Conservation (phyloP, 2,888 invertebrate species). For the Torymus tubicola region DNA sequence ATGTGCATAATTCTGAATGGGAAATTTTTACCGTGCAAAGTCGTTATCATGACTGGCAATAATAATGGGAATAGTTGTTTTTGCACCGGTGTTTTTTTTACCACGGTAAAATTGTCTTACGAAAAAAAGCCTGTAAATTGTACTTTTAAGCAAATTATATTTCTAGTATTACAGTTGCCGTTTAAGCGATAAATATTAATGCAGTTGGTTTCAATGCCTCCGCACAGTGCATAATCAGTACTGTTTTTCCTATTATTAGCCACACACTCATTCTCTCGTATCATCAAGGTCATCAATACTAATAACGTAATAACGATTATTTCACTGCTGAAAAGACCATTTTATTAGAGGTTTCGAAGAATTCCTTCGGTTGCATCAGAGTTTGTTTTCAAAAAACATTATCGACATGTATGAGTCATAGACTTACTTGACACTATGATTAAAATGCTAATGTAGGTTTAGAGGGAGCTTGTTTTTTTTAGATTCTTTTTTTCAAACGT, state of each 20-base stretch:
- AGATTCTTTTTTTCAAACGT: neutral
- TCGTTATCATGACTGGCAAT: too few relatives aligned
- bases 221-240: conserved; percentile 2
- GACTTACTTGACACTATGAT: conserved; percentile 11
- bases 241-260: conserved; percentile 41
- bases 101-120: too few relatives aligned
- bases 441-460: conserved; percentile 13
- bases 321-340: neutral
- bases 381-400: conserved; percentile 13
- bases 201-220: conserved; percentile 2
- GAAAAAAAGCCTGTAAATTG: neutral
- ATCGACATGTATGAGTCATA: conserved; percentile 17
- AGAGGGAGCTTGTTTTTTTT: neutral
- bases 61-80: too few relatives aligned
- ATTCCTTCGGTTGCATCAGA: conserved; percentile 3
- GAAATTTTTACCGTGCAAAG: too few relatives aligned
- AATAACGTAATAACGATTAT: conserved; percentile 6
- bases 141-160: neutral
- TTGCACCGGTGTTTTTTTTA: too few relatives aligned
- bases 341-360: neutral
- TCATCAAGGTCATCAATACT: conserved; percentile 36
- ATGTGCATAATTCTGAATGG: too few relatives aligned
- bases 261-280: conserved; percentile 17
- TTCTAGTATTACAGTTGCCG: too few relatives aligned
- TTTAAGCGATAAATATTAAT: conserved; percentile 11